Conservation (phyloP, 2,113 vertebrate species). For the Oryzias woworae region DNA sequence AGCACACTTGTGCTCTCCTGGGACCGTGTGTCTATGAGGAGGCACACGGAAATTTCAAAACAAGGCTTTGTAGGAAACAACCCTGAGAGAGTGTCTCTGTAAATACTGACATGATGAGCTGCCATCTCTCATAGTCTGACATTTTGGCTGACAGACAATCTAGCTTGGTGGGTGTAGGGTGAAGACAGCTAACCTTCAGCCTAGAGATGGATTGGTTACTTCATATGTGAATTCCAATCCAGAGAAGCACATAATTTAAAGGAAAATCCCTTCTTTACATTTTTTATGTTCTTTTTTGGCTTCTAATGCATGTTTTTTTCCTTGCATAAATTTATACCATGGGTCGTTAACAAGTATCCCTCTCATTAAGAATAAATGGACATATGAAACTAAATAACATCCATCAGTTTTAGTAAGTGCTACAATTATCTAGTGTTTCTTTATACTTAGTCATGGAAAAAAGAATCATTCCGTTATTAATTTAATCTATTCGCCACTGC, state of each 20-base stretch:
- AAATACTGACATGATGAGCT: slow-evolving; percentile 69
- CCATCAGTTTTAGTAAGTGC: background rate
- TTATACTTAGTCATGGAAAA: background rate
- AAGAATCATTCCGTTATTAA: too few species aligned
- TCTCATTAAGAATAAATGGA: background rate
- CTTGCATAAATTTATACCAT: background rate
- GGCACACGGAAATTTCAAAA: slow-evolving; percentile 40
- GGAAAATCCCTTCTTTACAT: background rate
- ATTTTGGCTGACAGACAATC: slow-evolving; percentile 64
- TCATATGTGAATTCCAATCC: slow-evolving; percentile 27
- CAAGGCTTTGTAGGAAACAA: slow-evolving; percentile 44
- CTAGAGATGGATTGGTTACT: slow-evolving; percentile 49
- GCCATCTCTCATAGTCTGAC: slow-evolving; percentile 61
- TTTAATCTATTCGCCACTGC: too few species aligned
- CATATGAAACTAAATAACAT: background rate
- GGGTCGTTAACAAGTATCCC: background rate
- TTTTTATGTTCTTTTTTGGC: slow-evolving; percentile 16
- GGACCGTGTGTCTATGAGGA: slow-evolving; percentile 40
- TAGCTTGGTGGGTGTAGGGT: slow-evolving; percentile 34
- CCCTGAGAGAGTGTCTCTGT: slow-evolving; percentile 51
- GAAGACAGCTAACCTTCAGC: slow-evolving; percentile 55
- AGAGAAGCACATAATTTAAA: slow-evolving; percentile 40
- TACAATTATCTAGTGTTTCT: background rate
- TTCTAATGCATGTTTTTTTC: background rate
- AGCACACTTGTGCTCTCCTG: slow-evolving; percentile 45